Evolutionary conservation across 1,140 invertebrate genomes (phyloP).

Genomic region (Atta colombica): DNA sequence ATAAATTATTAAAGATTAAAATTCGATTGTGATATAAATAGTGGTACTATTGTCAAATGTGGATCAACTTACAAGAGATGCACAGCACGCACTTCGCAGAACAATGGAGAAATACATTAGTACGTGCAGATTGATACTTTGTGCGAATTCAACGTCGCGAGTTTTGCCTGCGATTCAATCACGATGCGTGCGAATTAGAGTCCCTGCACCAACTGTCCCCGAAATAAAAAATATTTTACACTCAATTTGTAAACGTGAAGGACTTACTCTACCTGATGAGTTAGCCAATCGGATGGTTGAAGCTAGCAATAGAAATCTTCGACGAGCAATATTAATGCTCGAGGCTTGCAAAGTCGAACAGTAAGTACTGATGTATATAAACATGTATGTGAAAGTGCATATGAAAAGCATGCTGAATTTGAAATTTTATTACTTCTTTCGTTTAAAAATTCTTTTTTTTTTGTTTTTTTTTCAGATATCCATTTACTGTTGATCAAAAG

Average conservation of each 20-base stretch:
- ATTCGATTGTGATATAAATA: constrained; percentile 76
- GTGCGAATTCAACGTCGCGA: constrained; percentile 97
- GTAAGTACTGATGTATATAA: constrained; percentile 82
- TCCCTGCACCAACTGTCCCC: constrained; percentile 93
- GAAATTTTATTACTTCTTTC: neutral
- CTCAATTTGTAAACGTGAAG: constrained; percentile 94
- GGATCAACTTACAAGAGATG: constrained; percentile 98
- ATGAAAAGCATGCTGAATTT: constrained; percentile 12
- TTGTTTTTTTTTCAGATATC: constrained; percentile 88
- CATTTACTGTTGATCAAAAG: constrained; percentile 93
- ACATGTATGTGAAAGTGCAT: neutral
- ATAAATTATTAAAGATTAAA: neutral
- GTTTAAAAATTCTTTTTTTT: constrained; percentile 25
- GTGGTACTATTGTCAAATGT: constrained; percentile 98
- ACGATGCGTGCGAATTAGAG: constrained; percentile 96
- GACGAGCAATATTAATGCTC: constrained; percentile 96
- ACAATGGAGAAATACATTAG: constrained; percentile 99
- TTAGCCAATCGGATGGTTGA: constrained; percentile 93
- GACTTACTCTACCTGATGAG: constrained; percentile 92
- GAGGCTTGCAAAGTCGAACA: constrained; percentile 98
- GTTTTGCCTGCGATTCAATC: constrained; percentile 98
- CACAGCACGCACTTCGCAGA: constrained; percentile 98
- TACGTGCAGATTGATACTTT: constrained; percentile 98
- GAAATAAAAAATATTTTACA: constrained; percentile 92
- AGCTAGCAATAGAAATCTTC: constrained; percentile 95